Evolutionary conservation across 1,140 invertebrate species (phyloP), one percentile per base, ranked within the genome.

Genomic region (Rhopalosiphum maidis): DNA sequence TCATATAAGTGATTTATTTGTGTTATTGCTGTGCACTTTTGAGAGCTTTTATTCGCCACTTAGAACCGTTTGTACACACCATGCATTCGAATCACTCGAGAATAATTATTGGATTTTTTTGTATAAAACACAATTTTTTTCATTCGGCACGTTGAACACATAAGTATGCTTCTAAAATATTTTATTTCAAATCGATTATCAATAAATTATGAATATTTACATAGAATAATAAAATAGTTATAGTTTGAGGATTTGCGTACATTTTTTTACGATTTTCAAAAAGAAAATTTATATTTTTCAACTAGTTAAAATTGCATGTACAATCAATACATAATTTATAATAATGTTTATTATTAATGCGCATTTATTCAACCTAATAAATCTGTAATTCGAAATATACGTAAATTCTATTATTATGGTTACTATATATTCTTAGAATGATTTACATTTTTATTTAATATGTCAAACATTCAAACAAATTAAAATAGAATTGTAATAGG

Each of bases 401-500:
- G 5, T n/a, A 18, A 68, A 68, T 68, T 68, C 5, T n/a, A n/a
- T n/a, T 18, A n/a, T n/a, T 77, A n/a, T 77, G n/a, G n/a, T 77
- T 77, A 30, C 6, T 77, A 18, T 77, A 21, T 7, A n/a, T 18
- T 77, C 60, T 77, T 6, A 77, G 15, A 77, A 77, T 77, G 4
- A 77, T 77, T 77, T 77, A n/a, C 30, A 77, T 77, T 77, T 77
- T n/a, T 77, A 77, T 77, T 77, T 18, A 77, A 77, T 77, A 77
- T 77, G 60, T 77, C 60, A n/a, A n/a, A n/a, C 11, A n/a, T 68
- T n/a, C 60, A 68, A 77, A 35, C 30, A 77, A 77, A 77, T 77
- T 77, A 77, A 77, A 77, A 77, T 77, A 77, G 15, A 77, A 77
- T n/a, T n/a, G n/a, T 77, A 77, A 77, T 77, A n/a, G 60, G 60